Evolutionary conservation across 2,113 vertebrate genomes (phyloP), one percentile per base, ranked within the genome.

Genomic region (Mionectes macconnelli): DNA sequence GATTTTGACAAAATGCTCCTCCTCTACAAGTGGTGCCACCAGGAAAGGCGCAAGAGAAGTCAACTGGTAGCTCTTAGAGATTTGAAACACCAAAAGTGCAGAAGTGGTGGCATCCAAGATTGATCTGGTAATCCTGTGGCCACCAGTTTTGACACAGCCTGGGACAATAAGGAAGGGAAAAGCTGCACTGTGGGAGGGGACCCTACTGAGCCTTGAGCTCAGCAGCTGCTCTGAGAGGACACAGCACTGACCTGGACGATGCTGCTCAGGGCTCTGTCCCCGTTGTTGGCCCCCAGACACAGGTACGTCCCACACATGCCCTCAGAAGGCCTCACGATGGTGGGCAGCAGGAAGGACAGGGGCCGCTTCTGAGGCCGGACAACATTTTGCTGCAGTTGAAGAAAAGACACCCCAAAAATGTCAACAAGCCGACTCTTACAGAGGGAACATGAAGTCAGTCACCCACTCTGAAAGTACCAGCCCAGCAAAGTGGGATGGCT

Each of bases 271-370:
- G 99, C 98, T 88, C 97, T 98, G 78, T 99, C 98, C 37, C 98
- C 99, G 13, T 98, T 98, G 60, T 98, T 99, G 42, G 99, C 99
- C 23, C 98, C 99, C 73, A 99, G 96, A 1, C 99, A 98, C 8
- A 99, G 97, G 89, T 99, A 99, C 1, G 99, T 99, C 76, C 99
- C 99, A 52, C 99, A 99, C 91, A 99, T 94, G 2, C 99, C 99
- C 77, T 98, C 75, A 0, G 99, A 98, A 0, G 99, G 99, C 75
- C 99, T 98, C 84, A 99, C 99, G 4, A 98, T 98, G 57, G 99
- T 99, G 93, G 99, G 99, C 93, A 99, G 95, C 94, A 99, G 97
- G 96, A 99, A 99, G 20, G 99, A 99, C 86, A 99, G 94, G 2
- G 99, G 99, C 87, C 99, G 98, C 82, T 99, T 99, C 45, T 98